phyloP scores from a whole-genome alignment of 2,797 vertebrate genomes.

The Acanthurus lineatus region DNA sequence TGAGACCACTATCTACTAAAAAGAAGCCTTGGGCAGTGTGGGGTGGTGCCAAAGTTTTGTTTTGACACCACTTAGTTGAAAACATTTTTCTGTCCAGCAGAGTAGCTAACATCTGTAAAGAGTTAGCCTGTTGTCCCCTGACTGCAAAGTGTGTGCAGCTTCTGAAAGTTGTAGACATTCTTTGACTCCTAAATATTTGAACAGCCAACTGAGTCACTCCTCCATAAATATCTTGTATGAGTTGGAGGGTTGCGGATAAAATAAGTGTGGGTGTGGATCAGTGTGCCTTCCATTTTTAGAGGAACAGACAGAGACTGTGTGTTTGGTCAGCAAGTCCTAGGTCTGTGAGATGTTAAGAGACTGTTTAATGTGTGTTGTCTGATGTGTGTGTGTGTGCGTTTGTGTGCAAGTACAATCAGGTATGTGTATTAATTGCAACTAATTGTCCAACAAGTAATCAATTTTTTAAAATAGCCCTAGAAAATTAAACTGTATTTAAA shows the following conservation, averaged over 20 bases:
- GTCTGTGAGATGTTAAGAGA: constrained; percentile 9
- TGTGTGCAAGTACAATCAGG: too few relatives aligned
- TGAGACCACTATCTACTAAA: constrained; percentile 30
- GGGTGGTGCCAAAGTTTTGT: constrained; percentile 33
- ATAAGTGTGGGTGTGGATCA: constrained; percentile 50
- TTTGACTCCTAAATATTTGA: constrained; percentile 78
- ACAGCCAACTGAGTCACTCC: constrained; percentile 72
- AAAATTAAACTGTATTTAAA: too few relatives aligned
- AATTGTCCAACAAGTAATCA: neutral
- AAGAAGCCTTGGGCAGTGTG: constrained; percentile 30
- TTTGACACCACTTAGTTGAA: constrained; percentile 49
- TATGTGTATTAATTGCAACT: neutral
- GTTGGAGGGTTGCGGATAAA: constrained; percentile 50
- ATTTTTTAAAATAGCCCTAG: too few relatives aligned
- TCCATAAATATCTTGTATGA: constrained; percentile 71
- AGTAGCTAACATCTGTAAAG: constrained; percentile 70
- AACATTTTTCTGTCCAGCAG: constrained; percentile 60
- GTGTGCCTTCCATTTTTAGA: constrained; percentile 44
- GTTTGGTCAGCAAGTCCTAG: constrained; percentile 24
- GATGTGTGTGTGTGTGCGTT: neutral
- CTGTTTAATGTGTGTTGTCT: neutral
- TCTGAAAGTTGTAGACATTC: constrained; percentile 74
- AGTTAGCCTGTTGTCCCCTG: constrained; percentile 67
- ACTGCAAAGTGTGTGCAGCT: constrained; percentile 60
- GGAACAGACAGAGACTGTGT: constrained; percentile 49